A percentile compares a stretch with the other conserved stretches of the same genome.
These are phyloP conservation scores for Chromobotia macracanthus DNA, from an alignment of 2,797 vertebrate genomes.

Conservation along the genomic window DNA sequence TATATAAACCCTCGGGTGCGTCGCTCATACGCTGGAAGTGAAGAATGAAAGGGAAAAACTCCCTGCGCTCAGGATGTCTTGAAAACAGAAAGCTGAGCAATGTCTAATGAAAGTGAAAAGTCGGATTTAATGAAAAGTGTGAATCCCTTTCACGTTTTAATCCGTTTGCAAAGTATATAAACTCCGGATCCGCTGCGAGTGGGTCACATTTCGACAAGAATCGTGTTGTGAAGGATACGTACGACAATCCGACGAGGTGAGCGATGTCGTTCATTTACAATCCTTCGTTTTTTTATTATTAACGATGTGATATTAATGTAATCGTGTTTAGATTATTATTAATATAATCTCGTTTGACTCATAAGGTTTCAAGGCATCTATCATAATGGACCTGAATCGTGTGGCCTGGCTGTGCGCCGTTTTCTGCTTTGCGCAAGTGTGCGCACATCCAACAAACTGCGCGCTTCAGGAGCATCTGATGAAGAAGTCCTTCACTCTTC, in stretches of 20 bases:
- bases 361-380: background rate
- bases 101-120: background rate
- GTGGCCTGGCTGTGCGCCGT: conserved; percentile 41
- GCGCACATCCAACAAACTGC: conserved; percentile 44
- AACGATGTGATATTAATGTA: no score
- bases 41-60: background rate
- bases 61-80: background rate
- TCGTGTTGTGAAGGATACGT: background rate
- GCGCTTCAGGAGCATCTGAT: conserved; percentile 39
- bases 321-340: no score
- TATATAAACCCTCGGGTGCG: background rate
- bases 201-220: background rate
- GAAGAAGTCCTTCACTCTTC: conserved; percentile 7
- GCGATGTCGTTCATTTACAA: no score
- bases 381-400: conserved; percentile 43
- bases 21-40: background rate
- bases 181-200: background rate
- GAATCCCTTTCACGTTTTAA: conserved; percentile 26
- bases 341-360: no score
- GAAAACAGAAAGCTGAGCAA: conserved; percentile 32
- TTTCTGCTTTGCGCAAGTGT: conserved; percentile 40
- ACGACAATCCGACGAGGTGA: background rate
- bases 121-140: background rate
- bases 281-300: no score
- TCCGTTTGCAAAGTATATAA: conserved; percentile 1